Evolutionary conservation across 92 coral and sea anemone genomes (phyloP), one percentile per base, ranked within the genome.

Genomic region (Parazoanthus darwini): DNA sequence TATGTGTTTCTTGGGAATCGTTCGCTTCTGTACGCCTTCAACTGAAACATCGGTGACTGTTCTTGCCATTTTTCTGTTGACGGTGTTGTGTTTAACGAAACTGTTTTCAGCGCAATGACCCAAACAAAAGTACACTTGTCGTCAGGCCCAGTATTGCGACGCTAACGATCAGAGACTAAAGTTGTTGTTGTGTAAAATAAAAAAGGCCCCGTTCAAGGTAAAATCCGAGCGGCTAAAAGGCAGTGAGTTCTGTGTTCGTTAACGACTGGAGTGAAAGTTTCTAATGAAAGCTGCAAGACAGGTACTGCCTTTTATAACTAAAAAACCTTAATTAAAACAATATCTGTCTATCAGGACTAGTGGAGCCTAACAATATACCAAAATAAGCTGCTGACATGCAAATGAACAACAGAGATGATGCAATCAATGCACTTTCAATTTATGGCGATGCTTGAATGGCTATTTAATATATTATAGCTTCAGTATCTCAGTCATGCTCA

Each of bases 41-140:
- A 94, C 97, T 4, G 97, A 92, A 0, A 89, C 93, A 9, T 91
- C 94, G 39, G 91, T 94, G n/a, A 94, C 88, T 29, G 91, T 88
- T 82, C 96, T 65, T 38, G 91, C 90, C 90, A 83, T 83, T 4
- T 43, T 46, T 23, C 63, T 50, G 82, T 78, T 43, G 6, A 4
- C 81, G 8, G 70, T 50, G 82, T 78, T 46, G 8, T 37, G 54
- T 10, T 39, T 20, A 38, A 76, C 51, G 50, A 6, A 46, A 46
- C 8, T 46, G 50, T 46, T 48, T 48, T 48, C 51, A 48, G 51
- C 9, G 11, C 51, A 48, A 10, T 48, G 51, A 48, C 51, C 10
- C 51, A 48, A 48, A 48, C 51, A 48, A 48, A 48, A 48, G 51
- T 48, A 11, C 11, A 6, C 10, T 48, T 1, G 51, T 48, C 51